Base-by-base conservation (phyloP, 2,113 vertebrate species). In the Pseudorasbora parva region DNA sequence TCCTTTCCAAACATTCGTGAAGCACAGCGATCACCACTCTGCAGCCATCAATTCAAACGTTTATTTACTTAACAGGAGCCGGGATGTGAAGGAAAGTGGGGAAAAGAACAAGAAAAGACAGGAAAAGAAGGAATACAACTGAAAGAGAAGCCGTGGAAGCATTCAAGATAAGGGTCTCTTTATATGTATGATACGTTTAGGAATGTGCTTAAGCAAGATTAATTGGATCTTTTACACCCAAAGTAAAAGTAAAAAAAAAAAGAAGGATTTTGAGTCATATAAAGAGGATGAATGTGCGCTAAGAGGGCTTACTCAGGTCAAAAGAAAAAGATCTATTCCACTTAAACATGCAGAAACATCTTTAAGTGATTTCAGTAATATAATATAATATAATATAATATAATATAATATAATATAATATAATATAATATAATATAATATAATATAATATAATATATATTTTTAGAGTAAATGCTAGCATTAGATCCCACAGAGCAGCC, bases 1-100 rank as follows among this genome's bases (percentile, higher is more conserved):
- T 74, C 75, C 84, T 87, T 69, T 85, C 84, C 76, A 83, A 87
- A 83, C 76, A 76, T n/a, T 23, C 21, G 14, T 59, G 54, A 60
- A 73, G 66, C 51, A 27, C 14, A 41, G 76, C 30, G 37, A 76
- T 80, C 60, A 21, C 49, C 51, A 80, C 76, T 27, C 86, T 79
- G 47, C 41, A 51, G 41, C 51, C 54, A 75, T 59, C 73, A 4
- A 54, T 56, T 81, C 49, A 57, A 64, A 74, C 54, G 57, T 82
- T 85, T 82, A 74, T 84, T 78, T 85, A 87, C 54, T 78, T 81
- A 56, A 41, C 60, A 74, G 33, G 23, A 82, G 43, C 10, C 19
- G 64, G 62, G 25, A 81, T 37, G 45, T 23, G 45, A 54, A 68
- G 78, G 1, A 81, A 15, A 81, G 30, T 68, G 21, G 47, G 45